These are phyloP conservation scores for Nibea albiflora DNA, from an alignment of 2,113 vertebrate species.

Conservation along the genomic window DNA sequence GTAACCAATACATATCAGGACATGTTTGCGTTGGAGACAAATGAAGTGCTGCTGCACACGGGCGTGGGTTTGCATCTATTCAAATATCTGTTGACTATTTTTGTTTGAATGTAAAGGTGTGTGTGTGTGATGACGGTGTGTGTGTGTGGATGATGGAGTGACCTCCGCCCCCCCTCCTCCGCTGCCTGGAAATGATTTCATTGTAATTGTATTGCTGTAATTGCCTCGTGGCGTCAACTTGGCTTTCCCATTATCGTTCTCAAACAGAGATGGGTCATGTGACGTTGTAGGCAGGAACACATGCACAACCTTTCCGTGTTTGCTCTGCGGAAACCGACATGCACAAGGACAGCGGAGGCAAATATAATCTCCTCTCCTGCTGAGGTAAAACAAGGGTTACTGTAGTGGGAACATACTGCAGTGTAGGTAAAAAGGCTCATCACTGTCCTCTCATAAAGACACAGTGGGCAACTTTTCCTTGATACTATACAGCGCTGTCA, in stretches of 20 bases:
- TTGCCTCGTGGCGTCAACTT: constrained; percentile 41
- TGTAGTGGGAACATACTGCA: background rate
- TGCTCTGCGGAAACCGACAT: background rate
- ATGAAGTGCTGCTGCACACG: background rate
- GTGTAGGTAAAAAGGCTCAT: background rate
- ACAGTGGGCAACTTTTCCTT: background rate
- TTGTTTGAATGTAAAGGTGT: background rate
- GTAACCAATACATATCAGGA: background rate
- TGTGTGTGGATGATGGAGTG: constrained; percentile 7
- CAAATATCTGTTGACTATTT: background rate
- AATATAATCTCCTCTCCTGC: background rate
- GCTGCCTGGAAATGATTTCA: constrained; percentile 55
- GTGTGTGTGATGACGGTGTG: background rate
- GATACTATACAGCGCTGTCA: background rate
- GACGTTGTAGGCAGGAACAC: background rate
- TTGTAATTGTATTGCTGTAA: constrained; percentile 50
- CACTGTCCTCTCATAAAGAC: background rate
- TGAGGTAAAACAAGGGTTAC: background rate
- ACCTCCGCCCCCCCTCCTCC: background rate
- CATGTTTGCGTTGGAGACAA: too few relatives aligned
- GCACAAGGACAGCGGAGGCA: background rate
- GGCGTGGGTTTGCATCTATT: background rate
- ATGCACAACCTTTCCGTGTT: background rate
- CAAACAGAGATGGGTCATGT: constrained; percentile 17
- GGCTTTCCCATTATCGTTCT: constrained; percentile 32